Evolutionary conservation across 2,888 invertebrate genomes (phyloP).

Genomic region (Andrena dorsata): DNA sequence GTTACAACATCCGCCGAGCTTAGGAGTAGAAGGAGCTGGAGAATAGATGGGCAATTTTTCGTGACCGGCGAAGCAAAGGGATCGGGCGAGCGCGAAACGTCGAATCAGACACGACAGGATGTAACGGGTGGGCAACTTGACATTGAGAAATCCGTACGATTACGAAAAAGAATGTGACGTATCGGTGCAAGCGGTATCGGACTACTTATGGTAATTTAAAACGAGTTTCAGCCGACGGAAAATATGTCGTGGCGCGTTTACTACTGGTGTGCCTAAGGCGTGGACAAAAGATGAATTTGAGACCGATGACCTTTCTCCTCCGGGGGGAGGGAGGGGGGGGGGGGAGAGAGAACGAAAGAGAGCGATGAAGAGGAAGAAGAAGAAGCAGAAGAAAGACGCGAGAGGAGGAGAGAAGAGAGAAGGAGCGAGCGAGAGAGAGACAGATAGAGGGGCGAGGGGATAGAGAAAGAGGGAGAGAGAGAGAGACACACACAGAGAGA

Average conservation of each 20-base stretch:
- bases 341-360: constrained; percentile 31
- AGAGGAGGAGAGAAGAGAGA: not conserved
- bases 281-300: constrained; percentile 73
- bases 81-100: not conserved
- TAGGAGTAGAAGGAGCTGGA: not conserved
- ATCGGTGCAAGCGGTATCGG: constrained; percentile 34
- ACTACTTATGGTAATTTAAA: constrained; percentile 55
- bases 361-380: constrained; percentile 30
- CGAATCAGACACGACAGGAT: constrained; percentile 34
- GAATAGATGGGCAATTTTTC: not conserved
- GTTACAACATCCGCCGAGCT: not conserved
- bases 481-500: constrained; percentile 28
- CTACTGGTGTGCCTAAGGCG: constrained; percentile 63
- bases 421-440: not conserved
- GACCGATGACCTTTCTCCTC: constrained; percentile 74
- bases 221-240: constrained; percentile 47
- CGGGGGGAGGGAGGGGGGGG: constrained; percentile 39
- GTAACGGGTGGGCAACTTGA: constrained; percentile 44
- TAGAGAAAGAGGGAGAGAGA: constrained; percentile 12
- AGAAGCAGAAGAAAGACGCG: constrained; percentile 1
- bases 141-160: constrained; percentile 54
- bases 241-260: constrained; percentile 53
- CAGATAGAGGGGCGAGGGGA: constrained; percentile 2
- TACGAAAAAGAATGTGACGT: constrained; percentile 34
- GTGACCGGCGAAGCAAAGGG: not conserved